These are phyloP conservation scores for Andrena chrysosceles DNA, from an alignment of 2,888 invertebrate genomes.

Conservation along the genomic window DNA sequence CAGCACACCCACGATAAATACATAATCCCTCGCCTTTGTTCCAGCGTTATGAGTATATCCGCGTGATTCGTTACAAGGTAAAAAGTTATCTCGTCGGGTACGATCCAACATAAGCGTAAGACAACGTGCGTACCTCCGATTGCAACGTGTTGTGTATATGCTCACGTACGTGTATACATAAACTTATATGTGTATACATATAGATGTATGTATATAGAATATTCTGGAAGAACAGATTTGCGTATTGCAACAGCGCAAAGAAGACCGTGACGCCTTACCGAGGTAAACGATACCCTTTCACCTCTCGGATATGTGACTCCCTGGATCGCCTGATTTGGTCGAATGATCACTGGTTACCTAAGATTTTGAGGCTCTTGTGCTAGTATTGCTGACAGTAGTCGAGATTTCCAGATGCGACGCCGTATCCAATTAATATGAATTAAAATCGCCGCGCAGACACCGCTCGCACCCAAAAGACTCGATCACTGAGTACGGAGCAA, in stretches of 20 bases:
- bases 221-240: constrained; percentile 84
- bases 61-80: constrained; percentile 50
- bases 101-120: constrained; percentile 70
- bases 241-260: constrained; percentile 78
- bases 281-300: constrained; percentile 51
- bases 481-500: neutral
- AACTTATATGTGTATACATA: constrained; percentile 66
- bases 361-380: neutral
- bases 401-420: neutral
- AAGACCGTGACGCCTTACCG: constrained; percentile 71
- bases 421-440: neutral
- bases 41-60: constrained; percentile 48
- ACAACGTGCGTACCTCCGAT: constrained; percentile 56
- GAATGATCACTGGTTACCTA: constrained; percentile 2
- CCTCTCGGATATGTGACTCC: constrained; percentile 51
- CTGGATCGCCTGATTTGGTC: constrained; percentile 28
- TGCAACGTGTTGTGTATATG: constrained; percentile 70
- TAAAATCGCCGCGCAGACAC: neutral
- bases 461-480: neutral
- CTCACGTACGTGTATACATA: constrained; percentile 70
- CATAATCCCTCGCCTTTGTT: constrained; percentile 39
- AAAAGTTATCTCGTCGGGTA: constrained; percentile 53
- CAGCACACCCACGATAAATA: constrained; percentile 44
- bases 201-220: constrained; percentile 69
- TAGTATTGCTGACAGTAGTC: neutral